phyloP scores from a whole-genome alignment of 2,888 invertebrate species.

The Pseudococcus viburni region DNA sequence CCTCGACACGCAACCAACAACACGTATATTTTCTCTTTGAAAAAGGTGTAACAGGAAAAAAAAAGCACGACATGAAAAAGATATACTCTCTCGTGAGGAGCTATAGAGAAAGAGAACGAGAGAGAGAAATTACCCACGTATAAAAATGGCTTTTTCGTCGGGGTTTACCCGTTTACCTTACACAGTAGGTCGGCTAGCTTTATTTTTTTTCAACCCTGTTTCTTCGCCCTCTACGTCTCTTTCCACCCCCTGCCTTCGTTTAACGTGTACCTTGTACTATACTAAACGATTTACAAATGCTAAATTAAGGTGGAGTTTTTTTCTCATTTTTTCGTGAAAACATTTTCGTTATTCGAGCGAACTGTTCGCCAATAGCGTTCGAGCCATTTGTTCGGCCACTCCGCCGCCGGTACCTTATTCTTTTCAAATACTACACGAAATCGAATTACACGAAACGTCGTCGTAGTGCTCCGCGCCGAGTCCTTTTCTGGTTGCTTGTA shows the following conservation, averaged over 20 bases:
- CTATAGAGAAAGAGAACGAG: neutral
- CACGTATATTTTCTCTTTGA: neutral
- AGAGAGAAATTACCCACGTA: neutral
- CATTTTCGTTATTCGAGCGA: constrained; percentile 50
- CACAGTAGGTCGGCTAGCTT: neutral
- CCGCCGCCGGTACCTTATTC: neutral
- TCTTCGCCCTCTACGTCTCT: neutral
- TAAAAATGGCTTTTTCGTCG: constrained; percentile 41
- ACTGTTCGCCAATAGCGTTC: constrained; percentile 33
- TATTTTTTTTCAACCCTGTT: neutral
- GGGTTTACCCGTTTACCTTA: neutral
- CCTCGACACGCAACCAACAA: neutral
- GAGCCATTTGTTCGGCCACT: constrained; percentile 32
- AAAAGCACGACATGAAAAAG: neutral
- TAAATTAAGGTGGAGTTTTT: constrained; percentile 47
- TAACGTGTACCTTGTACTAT: neutral
- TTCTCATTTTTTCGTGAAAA: constrained; percentile 30
- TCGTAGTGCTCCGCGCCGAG: no score
- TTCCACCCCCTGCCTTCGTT: neutral
- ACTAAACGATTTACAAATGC: constrained; percentile 47
- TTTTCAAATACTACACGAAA: constrained; percentile 36
- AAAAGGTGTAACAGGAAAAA: neutral
- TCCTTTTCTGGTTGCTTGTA: neutral
- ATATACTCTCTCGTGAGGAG: neutral
- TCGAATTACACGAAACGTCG: constrained; percentile 20